Percentiles rank a stretch among this genome's conserved stretches.
Conservation (phyloP, 1,140 invertebrate genomes). For the Cydia pomonella region DNA sequence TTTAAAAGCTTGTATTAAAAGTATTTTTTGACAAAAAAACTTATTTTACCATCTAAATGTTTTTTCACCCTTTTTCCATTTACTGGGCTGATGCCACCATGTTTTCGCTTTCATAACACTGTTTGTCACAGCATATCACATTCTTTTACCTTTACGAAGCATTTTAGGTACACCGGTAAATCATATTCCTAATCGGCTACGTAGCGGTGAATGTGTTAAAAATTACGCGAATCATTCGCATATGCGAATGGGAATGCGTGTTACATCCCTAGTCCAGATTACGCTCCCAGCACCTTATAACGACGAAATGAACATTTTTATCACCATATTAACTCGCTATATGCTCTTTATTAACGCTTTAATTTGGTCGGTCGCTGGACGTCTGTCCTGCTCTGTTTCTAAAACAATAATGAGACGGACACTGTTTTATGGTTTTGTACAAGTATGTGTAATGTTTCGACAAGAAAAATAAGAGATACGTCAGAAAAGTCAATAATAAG, state of each 20-base stretch:
- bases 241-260: neutral
- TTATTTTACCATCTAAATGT: no score
- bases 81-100: no score
- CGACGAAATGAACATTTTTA: constrained; percentile 27
- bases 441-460: neutral
- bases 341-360: constrained; percentile 23
- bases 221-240: neutral
- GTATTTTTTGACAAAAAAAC: no score
- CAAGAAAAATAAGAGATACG: neutral
- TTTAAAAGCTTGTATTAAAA: no score
- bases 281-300: neutral
- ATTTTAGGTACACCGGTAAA: no score
- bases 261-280: constrained; percentile 10
- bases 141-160: no score
- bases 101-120: no score
- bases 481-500: no score
- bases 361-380: neutral
- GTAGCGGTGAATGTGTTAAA: no score
- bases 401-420: neutral
- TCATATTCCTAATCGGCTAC: no score
- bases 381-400: neutral
- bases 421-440: neutral
- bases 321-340: constrained; percentile 29
- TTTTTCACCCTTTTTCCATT: no score
- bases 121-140: no score